phyloP scores from a whole-genome alignment of 2,797 vertebrate genomes.

The Syngnathus rostellatus region DNA sequence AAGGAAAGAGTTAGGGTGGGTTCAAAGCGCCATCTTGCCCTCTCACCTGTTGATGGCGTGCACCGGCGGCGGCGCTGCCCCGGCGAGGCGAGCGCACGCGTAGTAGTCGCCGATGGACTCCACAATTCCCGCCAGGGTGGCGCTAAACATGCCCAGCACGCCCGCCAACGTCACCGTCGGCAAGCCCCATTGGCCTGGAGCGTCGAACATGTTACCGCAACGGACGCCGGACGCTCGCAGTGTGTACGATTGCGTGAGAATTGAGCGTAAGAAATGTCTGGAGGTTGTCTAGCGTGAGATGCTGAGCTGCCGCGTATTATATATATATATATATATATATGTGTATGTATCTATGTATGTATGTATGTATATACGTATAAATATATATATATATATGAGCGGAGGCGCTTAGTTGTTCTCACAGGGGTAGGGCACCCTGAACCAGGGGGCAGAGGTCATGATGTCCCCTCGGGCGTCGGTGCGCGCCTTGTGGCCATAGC shows the following conservation, averaged over 20 bases:
- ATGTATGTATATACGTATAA: too few relatives aligned
- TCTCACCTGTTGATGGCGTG: conserved; percentile 92
- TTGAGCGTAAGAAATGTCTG: too few relatives aligned
- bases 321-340: too few relatives aligned
- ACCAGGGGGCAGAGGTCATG: conserved; percentile 84
- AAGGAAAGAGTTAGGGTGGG: neutral
- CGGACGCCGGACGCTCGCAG: too few relatives aligned
- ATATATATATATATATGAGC: too few relatives aligned
- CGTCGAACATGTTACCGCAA: neutral
- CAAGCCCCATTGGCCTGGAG: conserved; percentile 89
- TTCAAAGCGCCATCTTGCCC: neutral
- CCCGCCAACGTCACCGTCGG: conserved; percentile 86
- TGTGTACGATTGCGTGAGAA: too few relatives aligned
- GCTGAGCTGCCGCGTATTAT: too few relatives aligned
- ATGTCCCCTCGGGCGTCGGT: conserved; percentile 90
- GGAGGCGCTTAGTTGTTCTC: conserved; percentile 40
- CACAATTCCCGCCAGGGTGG: conserved; percentile 84
- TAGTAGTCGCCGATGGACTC: conserved; percentile 98
- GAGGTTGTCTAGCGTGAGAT: too few relatives aligned
- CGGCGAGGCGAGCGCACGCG: conserved; percentile 87
- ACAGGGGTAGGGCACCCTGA: conserved; percentile 95
- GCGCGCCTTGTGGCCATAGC: conserved; percentile 83
- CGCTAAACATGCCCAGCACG: conserved; percentile 95
- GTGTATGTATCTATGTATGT: too few relatives aligned
- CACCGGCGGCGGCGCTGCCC: conserved; percentile 82